Conservation (phyloP, 2,113 vertebrate genomes). For the Reinhardtius hippoglossoides region DNA sequence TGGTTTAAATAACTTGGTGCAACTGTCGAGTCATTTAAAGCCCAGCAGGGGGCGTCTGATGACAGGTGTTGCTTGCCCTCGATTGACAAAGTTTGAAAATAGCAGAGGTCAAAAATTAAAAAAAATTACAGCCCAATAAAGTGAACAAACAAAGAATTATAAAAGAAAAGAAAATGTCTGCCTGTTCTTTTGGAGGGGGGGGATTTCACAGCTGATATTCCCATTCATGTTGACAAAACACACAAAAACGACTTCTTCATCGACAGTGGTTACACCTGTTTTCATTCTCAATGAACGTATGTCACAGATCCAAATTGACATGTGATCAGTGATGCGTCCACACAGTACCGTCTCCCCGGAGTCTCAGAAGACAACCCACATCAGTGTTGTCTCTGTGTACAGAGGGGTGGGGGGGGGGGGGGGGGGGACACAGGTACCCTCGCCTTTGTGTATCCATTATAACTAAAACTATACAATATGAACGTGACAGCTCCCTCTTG, state of each 20-base stretch:
- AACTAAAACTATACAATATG: too few species aligned
- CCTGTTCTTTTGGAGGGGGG: conserved; percentile 22
- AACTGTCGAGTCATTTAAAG: background rate
- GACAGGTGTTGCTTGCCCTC: background rate
- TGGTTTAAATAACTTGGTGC: conserved; percentile 2
- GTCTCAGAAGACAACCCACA: background rate
- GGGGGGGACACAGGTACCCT: too few species aligned
- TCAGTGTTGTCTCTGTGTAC: too few species aligned
- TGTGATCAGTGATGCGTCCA: conserved; percentile 16
- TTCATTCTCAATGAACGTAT: background rate
- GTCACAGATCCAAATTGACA: background rate
- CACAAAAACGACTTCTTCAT: background rate
- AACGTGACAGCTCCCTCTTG: too few species aligned
- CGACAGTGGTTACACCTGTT: conserved; percentile 45
- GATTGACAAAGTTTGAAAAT: background rate
- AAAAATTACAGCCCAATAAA: background rate
- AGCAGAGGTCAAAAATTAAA: background rate
- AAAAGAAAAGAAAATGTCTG: conserved; percentile 2
- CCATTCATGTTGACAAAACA: background rate
- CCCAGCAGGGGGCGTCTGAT: background rate
- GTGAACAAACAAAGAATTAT: background rate
- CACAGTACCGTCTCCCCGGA: background rate
- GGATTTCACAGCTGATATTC: conserved; percentile 38
- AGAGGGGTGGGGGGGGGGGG: too few species aligned
- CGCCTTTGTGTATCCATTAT: too few species aligned